Evolutionary conservation across 1,140 invertebrate species (phyloP).

Genomic region (Plectus sambesii): DNA sequence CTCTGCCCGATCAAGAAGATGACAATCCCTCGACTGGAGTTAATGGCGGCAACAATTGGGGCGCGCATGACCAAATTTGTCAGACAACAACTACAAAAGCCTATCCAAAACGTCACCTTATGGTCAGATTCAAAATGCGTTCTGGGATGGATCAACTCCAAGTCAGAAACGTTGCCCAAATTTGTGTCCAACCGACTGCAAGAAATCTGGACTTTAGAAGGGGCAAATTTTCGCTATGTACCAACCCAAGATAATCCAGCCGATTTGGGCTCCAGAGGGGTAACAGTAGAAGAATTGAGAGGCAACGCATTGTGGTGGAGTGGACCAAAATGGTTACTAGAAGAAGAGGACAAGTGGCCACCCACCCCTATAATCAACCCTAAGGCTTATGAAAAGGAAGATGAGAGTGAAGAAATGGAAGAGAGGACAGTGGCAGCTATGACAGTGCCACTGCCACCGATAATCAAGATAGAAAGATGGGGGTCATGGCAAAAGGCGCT

Average conservation of each 20-base stretch:
- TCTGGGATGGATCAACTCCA: slow-evolving; percentile 11
- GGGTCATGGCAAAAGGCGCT: no score
- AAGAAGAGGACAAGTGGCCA: no score
- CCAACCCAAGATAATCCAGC: slow-evolving; percentile 17
- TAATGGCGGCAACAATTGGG: slow-evolving; percentile 13
- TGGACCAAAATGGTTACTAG: slow-evolving; percentile 17
- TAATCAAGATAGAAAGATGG: no score
- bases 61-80: background rate
- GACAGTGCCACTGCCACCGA: no score
- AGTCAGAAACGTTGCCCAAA: background rate
- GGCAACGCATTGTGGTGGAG: slow-evolving; percentile 15
- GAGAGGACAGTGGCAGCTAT: no score
- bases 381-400: no score
- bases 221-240: slow-evolving; percentile 14
- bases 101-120: background rate
- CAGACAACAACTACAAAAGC: background rate
- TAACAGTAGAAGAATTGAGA: slow-evolving; percentile 7
- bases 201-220: background rate
- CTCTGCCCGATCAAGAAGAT: slow-evolving; percentile 2
- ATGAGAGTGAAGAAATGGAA: no score
- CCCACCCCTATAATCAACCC: no score
- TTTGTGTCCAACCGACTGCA: slow-evolving; percentile 18
- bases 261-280: slow-evolving; percentile 14
- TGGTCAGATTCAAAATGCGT: slow-evolving; percentile 23
- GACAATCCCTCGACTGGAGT: slow-evolving; percentile 23